A percentile compares a stretch with the other conserved stretches of the same genome.
Evolutionary conservation across 2,797 vertebrate species (phyloP).

Genomic region (Jordanella pulchra): DNA sequence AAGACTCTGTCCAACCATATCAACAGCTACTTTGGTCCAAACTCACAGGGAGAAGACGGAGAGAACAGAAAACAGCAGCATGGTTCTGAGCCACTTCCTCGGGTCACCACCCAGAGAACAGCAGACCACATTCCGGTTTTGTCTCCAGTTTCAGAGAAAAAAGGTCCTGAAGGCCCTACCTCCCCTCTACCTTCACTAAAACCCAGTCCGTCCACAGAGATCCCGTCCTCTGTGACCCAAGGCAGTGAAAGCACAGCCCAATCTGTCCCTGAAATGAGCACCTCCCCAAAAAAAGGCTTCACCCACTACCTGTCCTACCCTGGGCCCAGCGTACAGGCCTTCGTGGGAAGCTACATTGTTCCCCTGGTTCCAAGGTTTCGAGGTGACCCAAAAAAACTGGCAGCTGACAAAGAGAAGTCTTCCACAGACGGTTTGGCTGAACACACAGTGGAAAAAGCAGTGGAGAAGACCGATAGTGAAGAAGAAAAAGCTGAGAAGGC

Average conservation of each 20-base stretch:
- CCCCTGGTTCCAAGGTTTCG: slow-evolving; percentile 90
- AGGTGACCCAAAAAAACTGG: slow-evolving; percentile 79
- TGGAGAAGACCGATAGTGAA: slow-evolving; percentile 69
- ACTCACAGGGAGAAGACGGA: slow-evolving; percentile 56
- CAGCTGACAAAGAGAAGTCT: slow-evolving; percentile 71
- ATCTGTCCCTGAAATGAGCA: slow-evolving; percentile 34
- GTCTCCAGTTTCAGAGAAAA: slow-evolving; percentile 57
- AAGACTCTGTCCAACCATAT: slow-evolving; percentile 88
- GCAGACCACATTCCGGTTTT: slow-evolving; percentile 52
- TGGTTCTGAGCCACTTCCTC: slow-evolving; percentile 17
- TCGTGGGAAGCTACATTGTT: slow-evolving; percentile 92
- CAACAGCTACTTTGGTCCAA: slow-evolving; percentile 86
- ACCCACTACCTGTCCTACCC: slow-evolving; percentile 89
- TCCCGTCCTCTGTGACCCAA: slow-evolving; percentile 11
- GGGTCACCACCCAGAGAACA: not conserved
- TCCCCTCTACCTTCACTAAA: slow-evolving; percentile 31
- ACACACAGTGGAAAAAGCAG: slow-evolving; percentile 53
- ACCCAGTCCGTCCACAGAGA: slow-evolving; percentile 10
- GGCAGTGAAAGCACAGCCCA: slow-evolving; percentile 25
- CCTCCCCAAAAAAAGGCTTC: slow-evolving; percentile 87
- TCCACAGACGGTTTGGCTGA: slow-evolving; percentile 25
- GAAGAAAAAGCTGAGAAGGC: slow-evolving; percentile 76
- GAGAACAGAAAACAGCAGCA: slow-evolving; percentile 52
- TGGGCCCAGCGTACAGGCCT: slow-evolving; percentile 90
- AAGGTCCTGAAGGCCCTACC: slow-evolving; percentile 30